Percentiles rank a stretch among this genome's conserved stretches.
Evolutionary conservation across 1,140 invertebrate species (phyloP).

Genomic region (Anagrus nilaparvatae): DNA sequence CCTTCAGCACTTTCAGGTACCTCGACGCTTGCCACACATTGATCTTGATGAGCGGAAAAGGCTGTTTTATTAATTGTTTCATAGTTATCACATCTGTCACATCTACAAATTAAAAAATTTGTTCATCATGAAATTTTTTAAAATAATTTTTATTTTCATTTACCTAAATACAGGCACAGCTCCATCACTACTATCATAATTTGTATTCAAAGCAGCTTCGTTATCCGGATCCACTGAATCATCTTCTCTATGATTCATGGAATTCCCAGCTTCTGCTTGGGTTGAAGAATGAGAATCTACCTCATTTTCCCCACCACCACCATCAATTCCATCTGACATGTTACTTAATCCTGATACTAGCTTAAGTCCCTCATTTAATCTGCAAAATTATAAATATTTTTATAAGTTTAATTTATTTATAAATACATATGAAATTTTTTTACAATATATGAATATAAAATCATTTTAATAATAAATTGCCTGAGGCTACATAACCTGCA

Average conservation of each 20-base stretch:
- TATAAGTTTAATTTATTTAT: conserved; percentile 1
- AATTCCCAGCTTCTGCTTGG: conserved; percentile 33
- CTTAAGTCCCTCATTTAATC: conserved; percentile 31
- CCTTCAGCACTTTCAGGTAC: conserved; percentile 32
- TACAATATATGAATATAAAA: not conserved
- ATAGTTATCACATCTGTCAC: conserved; percentile 57
- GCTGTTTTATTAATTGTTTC: conserved; percentile 51
- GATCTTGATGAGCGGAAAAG: conserved; percentile 50
- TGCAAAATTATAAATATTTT: conserved; percentile 15
- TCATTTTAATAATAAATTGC: not conserved
- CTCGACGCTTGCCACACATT: conserved; percentile 42
- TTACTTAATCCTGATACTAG: conserved; percentile 30
- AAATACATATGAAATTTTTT: not conserved
- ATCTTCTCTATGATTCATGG: conserved; percentile 35
- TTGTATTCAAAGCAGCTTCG: conserved; percentile 46
- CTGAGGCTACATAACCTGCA: no score
- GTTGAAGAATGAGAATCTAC: conserved; percentile 41
- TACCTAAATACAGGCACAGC: conserved; percentile 42
- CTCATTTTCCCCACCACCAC: conserved; percentile 41
- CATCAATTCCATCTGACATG: conserved; percentile 42
- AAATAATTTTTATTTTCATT: conserved; percentile 1
- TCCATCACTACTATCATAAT: conserved; percentile 51
- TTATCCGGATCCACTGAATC: conserved; percentile 36
- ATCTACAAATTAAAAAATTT: conserved; percentile 30
- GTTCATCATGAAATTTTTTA: not conserved